Evolutionary conservation across 2,888 invertebrate species (phyloP).

Genomic region (Eristalis arbustorum): DNA sequence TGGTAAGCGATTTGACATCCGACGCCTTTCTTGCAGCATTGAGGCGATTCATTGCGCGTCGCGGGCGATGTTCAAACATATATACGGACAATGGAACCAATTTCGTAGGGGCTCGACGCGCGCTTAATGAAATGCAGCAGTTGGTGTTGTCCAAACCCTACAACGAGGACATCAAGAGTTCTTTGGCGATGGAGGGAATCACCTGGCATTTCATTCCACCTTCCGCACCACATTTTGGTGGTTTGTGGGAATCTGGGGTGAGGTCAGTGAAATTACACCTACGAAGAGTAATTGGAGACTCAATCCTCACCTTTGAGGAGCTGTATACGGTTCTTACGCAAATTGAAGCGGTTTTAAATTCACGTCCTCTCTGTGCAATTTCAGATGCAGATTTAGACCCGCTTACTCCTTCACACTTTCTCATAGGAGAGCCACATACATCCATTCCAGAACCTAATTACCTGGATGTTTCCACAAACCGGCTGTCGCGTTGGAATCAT

Average conservation of each 20-base stretch:
- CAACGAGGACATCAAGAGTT: background rate
- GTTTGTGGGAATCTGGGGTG: constrained; percentile 33
- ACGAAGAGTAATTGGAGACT: constrained; percentile 16
- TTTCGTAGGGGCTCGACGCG: too few species aligned
- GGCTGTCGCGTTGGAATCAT: constrained; percentile 42
- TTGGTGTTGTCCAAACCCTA: background rate
- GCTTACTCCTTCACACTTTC: constrained; percentile 40
- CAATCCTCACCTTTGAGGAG: constrained; percentile 31
- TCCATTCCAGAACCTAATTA: constrained; percentile 31
- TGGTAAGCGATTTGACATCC: too few species aligned
- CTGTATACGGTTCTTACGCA: constrained; percentile 42
- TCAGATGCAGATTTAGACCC: constrained; percentile 34
- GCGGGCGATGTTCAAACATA: too few species aligned
- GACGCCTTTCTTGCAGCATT: too few species aligned
- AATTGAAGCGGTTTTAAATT: too few species aligned
- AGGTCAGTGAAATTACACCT: constrained; percentile 38
- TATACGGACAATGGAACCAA: too few species aligned
- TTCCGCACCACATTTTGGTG: constrained; percentile 8
- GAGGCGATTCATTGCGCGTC: too few species aligned
- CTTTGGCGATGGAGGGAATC: background rate
- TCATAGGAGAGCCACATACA: too few species aligned
- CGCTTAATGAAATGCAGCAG: too few species aligned
- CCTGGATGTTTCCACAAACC: background rate
- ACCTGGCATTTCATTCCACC: constrained; percentile 15
- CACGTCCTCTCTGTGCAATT: constrained; percentile 20